Evolutionary conservation across 53 echinoderm and acorn worm genomes (phyloP).

Genomic region (Glandiceps talaboti): DNA sequence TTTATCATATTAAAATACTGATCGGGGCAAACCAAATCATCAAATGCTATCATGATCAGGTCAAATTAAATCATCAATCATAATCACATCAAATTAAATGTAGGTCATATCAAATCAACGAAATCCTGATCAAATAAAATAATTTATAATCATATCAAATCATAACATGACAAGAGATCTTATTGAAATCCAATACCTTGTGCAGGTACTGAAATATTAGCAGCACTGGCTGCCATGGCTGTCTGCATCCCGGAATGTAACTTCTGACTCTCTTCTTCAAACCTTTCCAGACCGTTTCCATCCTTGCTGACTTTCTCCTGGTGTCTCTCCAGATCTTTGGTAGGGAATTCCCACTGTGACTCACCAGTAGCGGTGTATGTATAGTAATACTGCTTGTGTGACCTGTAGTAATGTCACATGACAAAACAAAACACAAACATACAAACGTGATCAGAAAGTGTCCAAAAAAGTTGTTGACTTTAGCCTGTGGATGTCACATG

Average conservation of each 20-base stretch:
- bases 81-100: no score
- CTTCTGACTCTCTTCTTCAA: not conserved
- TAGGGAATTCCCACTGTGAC: conserved; percentile 91
- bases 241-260: not conserved
- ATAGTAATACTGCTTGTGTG: conserved; percentile 94
- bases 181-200: not conserved
- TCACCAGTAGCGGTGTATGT: conserved; percentile 50
- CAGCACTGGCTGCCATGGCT: not conserved
- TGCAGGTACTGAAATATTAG: not conserved
- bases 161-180: no score
- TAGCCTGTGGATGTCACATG: no score
- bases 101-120: no score
- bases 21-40: no score
- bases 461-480: no score
- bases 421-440: not conserved
- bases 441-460: not conserved
- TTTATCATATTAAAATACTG: no score
- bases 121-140: no score
- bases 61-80: no score
- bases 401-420: conserved; percentile 23
- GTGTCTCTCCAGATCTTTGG: conserved; percentile 28
- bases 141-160: no score
- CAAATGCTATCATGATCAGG: no score
- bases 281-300: not conserved
- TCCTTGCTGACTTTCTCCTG: not conserved